phyloP scores from a whole-genome alignment of 2,888 invertebrate genomes.

The Cephus nigrinus region DNA sequence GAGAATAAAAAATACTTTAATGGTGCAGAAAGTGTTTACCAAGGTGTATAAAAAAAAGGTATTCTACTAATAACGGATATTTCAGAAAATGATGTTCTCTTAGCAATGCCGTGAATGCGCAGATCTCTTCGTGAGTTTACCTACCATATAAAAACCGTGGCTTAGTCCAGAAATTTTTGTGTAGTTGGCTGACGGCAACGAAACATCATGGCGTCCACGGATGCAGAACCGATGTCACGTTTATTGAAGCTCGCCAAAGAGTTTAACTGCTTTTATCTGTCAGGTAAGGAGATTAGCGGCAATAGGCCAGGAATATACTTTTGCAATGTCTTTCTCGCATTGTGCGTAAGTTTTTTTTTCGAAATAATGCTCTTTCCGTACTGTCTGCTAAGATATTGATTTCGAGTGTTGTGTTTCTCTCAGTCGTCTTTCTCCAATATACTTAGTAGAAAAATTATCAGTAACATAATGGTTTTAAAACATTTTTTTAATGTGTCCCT shows the following conservation, averaged over 20 bases:
- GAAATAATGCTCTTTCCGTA: conserved; percentile 33
- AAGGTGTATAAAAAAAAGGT: too few species aligned
- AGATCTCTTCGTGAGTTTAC: not conserved
- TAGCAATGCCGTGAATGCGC: not conserved
- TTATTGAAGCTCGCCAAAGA: conserved; percentile 85
- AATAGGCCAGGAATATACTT: conserved; percentile 15
- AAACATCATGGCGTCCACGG: conserved; percentile 65
- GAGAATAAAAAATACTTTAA: too few species aligned
- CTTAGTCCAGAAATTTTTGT: conserved; percentile 29
- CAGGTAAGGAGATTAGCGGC: conserved; percentile 72
- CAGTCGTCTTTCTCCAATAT: conserved; percentile 11
- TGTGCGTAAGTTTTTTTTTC: conserved; percentile 36
- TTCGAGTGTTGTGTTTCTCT: conserved; percentile 50
- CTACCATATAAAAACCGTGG: not conserved
- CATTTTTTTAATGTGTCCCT: not conserved
- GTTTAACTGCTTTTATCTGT: conserved; percentile 90
- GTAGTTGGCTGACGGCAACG: conserved; percentile 49
- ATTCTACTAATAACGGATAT: too few species aligned
- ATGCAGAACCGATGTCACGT: conserved; percentile 71
- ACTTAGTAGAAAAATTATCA: not conserved
- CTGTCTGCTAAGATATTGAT: conserved; percentile 53
- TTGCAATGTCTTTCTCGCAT: conserved; percentile 25
- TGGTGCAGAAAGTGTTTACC: too few species aligned
- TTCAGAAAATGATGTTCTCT: not conserved
- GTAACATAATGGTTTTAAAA: not conserved